phyloP scores from a whole-genome alignment of 2,113 vertebrate species.

The Xenopus laevis region DNA sequence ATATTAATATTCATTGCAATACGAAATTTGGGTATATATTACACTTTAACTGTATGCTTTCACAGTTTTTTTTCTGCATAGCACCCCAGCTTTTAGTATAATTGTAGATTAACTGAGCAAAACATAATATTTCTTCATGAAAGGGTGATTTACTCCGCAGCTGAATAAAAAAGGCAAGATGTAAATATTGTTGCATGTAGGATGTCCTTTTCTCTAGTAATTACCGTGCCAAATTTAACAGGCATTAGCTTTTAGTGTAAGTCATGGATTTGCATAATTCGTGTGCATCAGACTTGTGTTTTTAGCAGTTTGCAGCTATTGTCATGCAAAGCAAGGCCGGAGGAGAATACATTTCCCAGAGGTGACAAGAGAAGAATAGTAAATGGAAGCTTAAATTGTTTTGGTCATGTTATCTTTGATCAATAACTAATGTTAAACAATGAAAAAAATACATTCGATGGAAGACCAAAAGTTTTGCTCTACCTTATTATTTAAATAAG shows the following conservation, averaged over 20 bases:
- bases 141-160: conserved; percentile 12
- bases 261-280: conserved; percentile 41
- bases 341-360: conserved; percentile 21
- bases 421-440: conserved; percentile 38
- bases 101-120: neutral
- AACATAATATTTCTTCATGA: neutral
- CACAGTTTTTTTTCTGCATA: neutral
- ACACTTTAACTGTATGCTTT: conserved; percentile 6
- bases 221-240: conserved; percentile 41
- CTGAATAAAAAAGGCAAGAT: conserved; percentile 30
- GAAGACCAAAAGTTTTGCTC: too few relatives aligned
- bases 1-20: too few relatives aligned
- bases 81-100: neutral
- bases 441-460: conserved; percentile 16
- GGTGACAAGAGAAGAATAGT: conserved; percentile 27
- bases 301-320: conserved; percentile 38
- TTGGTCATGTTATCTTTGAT: conserved; percentile 42
- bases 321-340: conserved; percentile 40
- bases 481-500: too few relatives aligned
- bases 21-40: neutral
- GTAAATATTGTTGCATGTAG: conserved; percentile 40
- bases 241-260: conserved; percentile 42
- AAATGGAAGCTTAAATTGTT: conserved; percentile 29
- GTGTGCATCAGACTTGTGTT: conserved; percentile 40
- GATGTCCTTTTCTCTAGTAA: conserved; percentile 25